Conservation (phyloP, 1,140 invertebrate species). For the Sitophilus oryzae region DNA sequence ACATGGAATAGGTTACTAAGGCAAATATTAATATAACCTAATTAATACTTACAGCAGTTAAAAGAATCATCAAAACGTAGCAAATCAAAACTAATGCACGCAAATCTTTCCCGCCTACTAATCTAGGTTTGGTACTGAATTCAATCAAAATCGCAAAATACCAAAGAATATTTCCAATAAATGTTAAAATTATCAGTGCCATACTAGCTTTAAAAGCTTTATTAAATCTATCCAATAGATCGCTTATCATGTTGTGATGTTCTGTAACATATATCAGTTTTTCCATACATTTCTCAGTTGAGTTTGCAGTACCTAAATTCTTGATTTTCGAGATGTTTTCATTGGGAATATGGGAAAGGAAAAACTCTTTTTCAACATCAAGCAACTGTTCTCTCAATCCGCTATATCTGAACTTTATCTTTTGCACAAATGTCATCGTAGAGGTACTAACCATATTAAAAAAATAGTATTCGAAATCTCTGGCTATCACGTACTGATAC, state of each 20-base stretch:
- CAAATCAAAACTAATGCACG: neutral
- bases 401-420: neutral
- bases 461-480: neutral
- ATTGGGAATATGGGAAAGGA: neutral
- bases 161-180: neutral
- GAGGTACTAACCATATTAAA: neutral
- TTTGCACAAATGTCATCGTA: neutral
- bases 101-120: neutral
- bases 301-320: too few relatives aligned
- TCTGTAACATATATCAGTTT: neutral
- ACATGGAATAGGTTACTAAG: too few relatives aligned
- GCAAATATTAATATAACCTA: too few relatives aligned
- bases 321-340: too few relatives aligned
- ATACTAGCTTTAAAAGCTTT: neutral
- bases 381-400: neutral
- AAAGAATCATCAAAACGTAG: neutral
- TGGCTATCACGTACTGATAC: neutral
- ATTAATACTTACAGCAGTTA: neutral
- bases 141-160: neutral
- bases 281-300: neutral
- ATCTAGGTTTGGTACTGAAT: neutral
- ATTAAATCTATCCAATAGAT: neutral
- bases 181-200: neutral
- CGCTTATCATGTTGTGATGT: neutral
- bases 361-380: neutral